These are phyloP conservation scores for Baryphthengus martii DNA, from an alignment of 2,113 vertebrate genomes.

Conservation along the genomic window DNA sequence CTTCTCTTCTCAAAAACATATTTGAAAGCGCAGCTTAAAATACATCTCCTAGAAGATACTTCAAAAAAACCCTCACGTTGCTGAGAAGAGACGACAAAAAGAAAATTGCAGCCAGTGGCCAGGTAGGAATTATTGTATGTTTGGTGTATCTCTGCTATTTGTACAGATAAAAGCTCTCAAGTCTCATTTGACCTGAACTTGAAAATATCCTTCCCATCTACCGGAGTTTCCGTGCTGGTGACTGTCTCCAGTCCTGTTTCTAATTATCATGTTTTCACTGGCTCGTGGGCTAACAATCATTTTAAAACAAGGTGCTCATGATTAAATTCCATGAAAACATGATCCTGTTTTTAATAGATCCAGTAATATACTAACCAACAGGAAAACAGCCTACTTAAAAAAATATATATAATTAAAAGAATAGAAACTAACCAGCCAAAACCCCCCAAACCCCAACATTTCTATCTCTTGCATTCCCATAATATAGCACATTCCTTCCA, in stretches of 20 bases:
- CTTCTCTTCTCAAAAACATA: not conserved
- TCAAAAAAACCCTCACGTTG: not conserved
- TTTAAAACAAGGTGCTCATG: not conserved
- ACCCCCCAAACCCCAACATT: not conserved
- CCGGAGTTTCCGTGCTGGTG: not conserved
- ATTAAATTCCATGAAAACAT: not conserved
- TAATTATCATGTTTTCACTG: not conserved
- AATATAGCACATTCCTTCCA: constrained; percentile 10
- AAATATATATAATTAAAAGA: not conserved
- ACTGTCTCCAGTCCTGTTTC: not conserved
- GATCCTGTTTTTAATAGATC: not conserved
- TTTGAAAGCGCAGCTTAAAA: not conserved
- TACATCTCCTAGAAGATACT: not conserved
- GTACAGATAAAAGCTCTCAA: not conserved
- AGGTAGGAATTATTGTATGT: not conserved
- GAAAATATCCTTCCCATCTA: not conserved
- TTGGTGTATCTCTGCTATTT: not conserved
- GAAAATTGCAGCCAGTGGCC: not conserved
- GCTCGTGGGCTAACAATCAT: not conserved
- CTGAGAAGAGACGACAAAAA: not conserved
- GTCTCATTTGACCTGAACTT: not conserved
- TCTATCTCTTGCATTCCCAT: not conserved
- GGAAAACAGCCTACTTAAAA: not conserved
- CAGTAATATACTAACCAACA: not conserved
- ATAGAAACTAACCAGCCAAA: not conserved